Conservation (phyloP, 2,113 vertebrate species). For the Ibidorhyncha struthersii region DNA sequence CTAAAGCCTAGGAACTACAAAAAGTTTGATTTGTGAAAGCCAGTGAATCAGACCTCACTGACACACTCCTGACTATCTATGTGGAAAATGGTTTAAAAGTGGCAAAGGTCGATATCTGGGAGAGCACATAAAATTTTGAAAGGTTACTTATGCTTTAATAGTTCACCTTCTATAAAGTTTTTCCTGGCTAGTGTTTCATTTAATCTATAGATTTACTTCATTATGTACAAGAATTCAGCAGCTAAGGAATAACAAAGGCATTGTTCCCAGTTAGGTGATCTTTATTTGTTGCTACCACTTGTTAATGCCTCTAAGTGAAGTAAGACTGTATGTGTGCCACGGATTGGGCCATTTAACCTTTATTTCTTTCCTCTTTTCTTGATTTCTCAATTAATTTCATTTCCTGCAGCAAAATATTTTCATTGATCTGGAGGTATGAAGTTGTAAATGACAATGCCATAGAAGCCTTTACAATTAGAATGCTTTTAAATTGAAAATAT, state of each 20-base stretch:
- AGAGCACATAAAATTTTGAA: neutral
- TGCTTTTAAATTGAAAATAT: neutral
- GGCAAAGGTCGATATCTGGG: neutral
- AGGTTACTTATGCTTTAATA: neutral
- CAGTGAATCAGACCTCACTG: neutral
- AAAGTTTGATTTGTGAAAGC: neutral
- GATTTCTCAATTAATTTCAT: constrained; percentile 40
- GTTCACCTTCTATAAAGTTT: neutral
- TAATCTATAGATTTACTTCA: neutral
- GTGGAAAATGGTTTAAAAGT: neutral
- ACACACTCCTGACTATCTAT: neutral
- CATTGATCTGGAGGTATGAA: constrained; percentile 28
- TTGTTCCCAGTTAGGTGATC: neutral
- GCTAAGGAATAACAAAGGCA: neutral
- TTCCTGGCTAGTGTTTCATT: neutral
- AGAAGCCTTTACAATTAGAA: constrained; percentile 37
- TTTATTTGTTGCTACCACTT: neutral
- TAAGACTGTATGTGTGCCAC: neutral
- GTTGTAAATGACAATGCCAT: neutral
- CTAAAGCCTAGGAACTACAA: neutral
- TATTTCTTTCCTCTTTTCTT: neutral
- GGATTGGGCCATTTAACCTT: neutral
- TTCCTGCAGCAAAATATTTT: neutral
- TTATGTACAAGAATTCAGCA: neutral
- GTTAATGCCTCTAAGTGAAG: neutral